Evolutionary conservation across 2,113 vertebrate genomes (phyloP).

Genomic region (Procavia capensis): DNA sequence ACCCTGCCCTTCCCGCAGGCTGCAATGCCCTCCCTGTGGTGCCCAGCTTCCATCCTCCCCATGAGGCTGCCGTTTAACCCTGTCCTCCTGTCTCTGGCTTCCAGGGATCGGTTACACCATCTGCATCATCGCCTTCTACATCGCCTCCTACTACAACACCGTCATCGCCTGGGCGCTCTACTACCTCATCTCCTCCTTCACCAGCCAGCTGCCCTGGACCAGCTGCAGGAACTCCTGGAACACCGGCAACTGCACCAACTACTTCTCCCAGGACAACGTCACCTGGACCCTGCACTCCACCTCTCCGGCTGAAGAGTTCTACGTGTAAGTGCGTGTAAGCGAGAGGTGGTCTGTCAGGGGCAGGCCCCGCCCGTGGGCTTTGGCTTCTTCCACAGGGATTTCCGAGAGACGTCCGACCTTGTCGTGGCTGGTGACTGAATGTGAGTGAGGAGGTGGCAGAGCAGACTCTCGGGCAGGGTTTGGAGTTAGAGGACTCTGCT

Average conservation of each 20-base stretch:
- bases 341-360: constrained; percentile 55
- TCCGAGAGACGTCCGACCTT: neutral
- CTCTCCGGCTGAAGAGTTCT: constrained; percentile 98
- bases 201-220: constrained; percentile 94
- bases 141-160: constrained; percentile 99
- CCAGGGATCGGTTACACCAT: constrained; percentile 98
- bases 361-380: neutral
- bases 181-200: constrained; percentile 97
- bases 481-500: neutral
- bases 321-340: constrained; percentile 97
- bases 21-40: accelerated
- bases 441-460: neutral
- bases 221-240: constrained; percentile 96
- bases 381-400: neutral
- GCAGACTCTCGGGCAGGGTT: neutral
- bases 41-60: neutral
- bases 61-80: neutral
- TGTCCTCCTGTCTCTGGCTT: neutral
- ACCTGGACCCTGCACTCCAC: constrained; percentile 93
- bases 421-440: neutral
- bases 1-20: neutral
- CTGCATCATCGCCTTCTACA: constrained; percentile 96
- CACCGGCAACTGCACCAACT: constrained; percentile 94
- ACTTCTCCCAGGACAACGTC: constrained; percentile 93
- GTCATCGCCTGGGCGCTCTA: constrained; percentile 99